A percentile compares a stretch with the other conserved stretches of the same genome.
Evolutionary conservation across 2,888 invertebrate genomes (phyloP).

Genomic region (Stenotaenia linearis): DNA sequence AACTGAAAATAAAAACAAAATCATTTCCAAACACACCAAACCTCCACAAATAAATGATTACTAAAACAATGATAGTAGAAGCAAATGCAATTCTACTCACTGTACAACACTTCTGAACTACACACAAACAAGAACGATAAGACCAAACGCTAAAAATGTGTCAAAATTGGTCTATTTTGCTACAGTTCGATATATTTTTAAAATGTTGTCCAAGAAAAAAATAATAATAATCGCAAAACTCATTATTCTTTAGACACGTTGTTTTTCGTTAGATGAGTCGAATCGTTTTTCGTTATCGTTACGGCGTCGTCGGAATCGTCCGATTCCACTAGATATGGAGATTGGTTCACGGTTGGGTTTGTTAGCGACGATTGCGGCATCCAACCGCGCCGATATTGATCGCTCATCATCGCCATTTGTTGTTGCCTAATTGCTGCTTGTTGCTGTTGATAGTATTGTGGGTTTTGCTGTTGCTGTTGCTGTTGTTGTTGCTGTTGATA

Average conservation of each 20-base stretch:
- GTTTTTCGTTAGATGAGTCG: neutral
- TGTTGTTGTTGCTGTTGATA: slow-evolving; percentile 30
- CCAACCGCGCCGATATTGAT: neutral
- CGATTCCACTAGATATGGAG: neutral
- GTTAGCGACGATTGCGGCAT: neutral
- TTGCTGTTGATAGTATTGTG: slow-evolving; percentile 24
- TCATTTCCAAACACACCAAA: neutral
- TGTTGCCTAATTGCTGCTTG: slow-evolving; percentile 27
- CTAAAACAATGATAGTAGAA: neutral
- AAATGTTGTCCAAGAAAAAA: slow-evolving; percentile 6
- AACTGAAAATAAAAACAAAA: neutral
- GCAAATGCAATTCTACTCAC: slow-evolving; percentile 19
- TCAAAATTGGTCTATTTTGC: neutral
- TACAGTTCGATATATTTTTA: neutral
- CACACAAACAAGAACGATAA: neutral
- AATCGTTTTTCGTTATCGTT: too few relatives aligned
- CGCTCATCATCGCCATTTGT: neutral
- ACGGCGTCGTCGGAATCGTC: neutral
- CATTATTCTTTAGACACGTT: neutral
- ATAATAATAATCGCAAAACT: neutral
- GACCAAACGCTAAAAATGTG: neutral
- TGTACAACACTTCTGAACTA: slow-evolving; percentile 7
- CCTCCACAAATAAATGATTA: neutral
- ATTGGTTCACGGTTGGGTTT: neutral
- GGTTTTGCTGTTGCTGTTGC: slow-evolving; percentile 30